A percentile compares a stretch with the other conserved stretches of the same genome.
These are phyloP conservation scores for Ips nitidus DNA, from an alignment of 1,140 invertebrate genomes.

Conservation along the genomic window DNA sequence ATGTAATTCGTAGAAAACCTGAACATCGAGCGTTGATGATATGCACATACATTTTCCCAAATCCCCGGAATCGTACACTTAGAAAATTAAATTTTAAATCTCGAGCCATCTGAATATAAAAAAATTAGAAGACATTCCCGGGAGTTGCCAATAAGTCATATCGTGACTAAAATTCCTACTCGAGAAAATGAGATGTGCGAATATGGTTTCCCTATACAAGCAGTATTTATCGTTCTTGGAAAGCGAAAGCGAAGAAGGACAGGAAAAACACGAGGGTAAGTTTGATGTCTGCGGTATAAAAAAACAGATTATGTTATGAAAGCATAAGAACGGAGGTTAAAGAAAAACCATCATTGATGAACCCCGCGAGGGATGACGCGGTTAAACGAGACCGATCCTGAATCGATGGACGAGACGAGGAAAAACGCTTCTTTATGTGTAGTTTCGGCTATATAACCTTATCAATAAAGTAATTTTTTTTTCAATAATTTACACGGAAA, in stretches of 20 bases:
- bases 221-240: slow-evolving; percentile 26
- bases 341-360: slow-evolving; percentile 42
- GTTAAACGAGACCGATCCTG: slow-evolving; percentile 37
- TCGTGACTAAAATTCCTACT: slow-evolving; percentile 16
- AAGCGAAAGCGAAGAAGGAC: not conserved
- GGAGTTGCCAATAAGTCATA: slow-evolving; percentile 4
- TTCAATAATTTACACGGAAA: not conserved
- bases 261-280: slow-evolving; percentile 27
- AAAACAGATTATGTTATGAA: slow-evolving; percentile 45
- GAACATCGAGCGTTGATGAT: too few species aligned
- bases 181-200: slow-evolving; percentile 25
- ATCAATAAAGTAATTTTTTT: slow-evolving; percentile 1
- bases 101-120: not conserved
- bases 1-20: too few species aligned
- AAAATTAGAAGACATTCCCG: not conserved
- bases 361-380: slow-evolving; percentile 40
- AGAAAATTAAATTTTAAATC: slow-evolving; percentile 3
- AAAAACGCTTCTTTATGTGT: not conserved
- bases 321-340: slow-evolving; percentile 41
- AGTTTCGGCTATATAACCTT: not conserved
- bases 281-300: slow-evolving; percentile 41
- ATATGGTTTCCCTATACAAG: slow-evolving; percentile 24
- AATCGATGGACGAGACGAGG: slow-evolving; percentile 36
- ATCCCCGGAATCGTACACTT: not conserved
- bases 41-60: too few species aligned